Conservation (phyloP, 2,797 vertebrate genomes). For the Anableps anableps region DNA sequence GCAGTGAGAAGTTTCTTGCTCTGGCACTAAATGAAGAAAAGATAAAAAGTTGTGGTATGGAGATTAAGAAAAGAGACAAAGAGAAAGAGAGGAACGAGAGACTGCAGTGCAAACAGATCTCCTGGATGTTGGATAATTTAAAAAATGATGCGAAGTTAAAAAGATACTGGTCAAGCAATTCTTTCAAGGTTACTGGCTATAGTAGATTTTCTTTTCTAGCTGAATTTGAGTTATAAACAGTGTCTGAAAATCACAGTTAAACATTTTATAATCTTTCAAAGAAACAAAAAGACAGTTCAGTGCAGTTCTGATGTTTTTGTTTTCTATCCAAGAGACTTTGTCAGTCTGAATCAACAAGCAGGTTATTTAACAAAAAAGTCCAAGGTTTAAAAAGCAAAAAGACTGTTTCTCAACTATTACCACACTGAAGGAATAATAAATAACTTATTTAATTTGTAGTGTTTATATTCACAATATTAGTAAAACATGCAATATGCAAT, state of each 20-base stretch:
- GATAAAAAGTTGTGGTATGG: conserved; percentile 8
- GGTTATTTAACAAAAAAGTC: neutral
- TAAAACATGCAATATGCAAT: neutral
- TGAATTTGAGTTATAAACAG: neutral
- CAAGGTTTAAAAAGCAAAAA: neutral
- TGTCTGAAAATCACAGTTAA: neutral
- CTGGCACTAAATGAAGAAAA: conserved; percentile 30
- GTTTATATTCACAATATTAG: neutral
- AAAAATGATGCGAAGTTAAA: conserved; percentile 46
- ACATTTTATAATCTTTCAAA: too few species aligned
- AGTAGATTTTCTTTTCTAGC: neutral
- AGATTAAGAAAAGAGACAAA: neutral
- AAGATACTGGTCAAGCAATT: neutral
- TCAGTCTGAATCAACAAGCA: neutral
- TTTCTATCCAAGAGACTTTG: neutral
- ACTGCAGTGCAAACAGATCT: conserved; percentile 35
- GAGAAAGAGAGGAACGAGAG: conserved; percentile 30
- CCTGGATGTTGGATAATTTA: conserved; percentile 46
- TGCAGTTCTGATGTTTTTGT: too few species aligned
- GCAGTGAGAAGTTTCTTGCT: conserved; percentile 47
- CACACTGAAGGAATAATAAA: neutral
- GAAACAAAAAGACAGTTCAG: too few species aligned
- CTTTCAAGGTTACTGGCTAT: neutral
- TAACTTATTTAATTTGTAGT: neutral
- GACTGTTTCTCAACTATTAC: neutral